Evolutionary conservation across 2,797 vertebrate species (phyloP), one percentile per base, ranked within the genome.

Genomic region (Brachymystax lenok): DNA sequence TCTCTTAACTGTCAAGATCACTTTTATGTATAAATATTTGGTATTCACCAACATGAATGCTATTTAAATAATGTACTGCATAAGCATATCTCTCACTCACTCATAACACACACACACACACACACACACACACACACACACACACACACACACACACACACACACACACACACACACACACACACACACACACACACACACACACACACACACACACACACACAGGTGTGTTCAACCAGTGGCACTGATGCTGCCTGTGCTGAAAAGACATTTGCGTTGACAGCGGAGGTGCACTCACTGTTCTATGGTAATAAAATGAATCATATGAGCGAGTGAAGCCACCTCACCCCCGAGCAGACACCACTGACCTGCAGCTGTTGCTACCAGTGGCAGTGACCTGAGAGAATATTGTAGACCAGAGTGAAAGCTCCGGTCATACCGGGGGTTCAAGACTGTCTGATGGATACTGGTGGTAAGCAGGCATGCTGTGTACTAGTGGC

Each of bases 221-320:
- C 50, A 80, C 74, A 71, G 84, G 75, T 10, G 80, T 79, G 85
- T 88, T 88, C 89, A 90, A 89, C 86, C 89, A 79, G 89, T 88
- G 63, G 81, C 87, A 84, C 78, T 78, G 82, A 87, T 84, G 83
- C 82, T 81, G 81, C 80, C 80, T 85, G 63, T 28, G 66, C 70
- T 76, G 82, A 88, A 59, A 81, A 68, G 80, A 82, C 82, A 81
- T 85, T 64, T 71, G 82, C 54, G 59, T 8, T 63, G 61, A 50
- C 63, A 68, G 40, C 24, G 12, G 27, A 30, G 66, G 14, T 80
- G 73, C 64, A 76, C 72, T 74, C 77, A 54, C 79, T 54, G 79
- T 40, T 46, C 40, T 46, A 46, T 80, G 78, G 69, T 2, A 27
- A 16, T 27, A 71, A 28, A 10, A 75, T 83, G 85, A 87, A 82